Evolutionary conservation across 1,140 invertebrate species (phyloP).

Genomic region (Bradynema listronoti): DNA sequence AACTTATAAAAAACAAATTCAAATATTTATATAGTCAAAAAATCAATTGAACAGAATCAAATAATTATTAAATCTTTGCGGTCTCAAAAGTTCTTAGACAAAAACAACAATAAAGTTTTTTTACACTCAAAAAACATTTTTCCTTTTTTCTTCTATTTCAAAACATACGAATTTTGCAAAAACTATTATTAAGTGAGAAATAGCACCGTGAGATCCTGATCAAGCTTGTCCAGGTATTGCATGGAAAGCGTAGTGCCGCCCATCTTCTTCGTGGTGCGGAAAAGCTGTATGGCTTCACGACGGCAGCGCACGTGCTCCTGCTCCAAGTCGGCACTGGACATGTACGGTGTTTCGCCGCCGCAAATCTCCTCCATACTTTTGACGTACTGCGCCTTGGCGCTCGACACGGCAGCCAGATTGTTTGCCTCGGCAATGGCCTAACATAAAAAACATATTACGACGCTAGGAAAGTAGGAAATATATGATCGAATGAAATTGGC

Average conservation of each 20-base stretch:
- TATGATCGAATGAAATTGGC: slow-evolving; percentile 50
- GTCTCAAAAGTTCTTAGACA: background rate
- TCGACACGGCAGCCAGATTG: slow-evolving; percentile 83
- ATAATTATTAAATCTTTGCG: too few species aligned
- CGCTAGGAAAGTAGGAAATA: background rate
- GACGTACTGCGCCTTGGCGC: slow-evolving; percentile 83
- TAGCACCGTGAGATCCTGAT: slow-evolving; percentile 49
- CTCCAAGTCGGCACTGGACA: slow-evolving; percentile 45
- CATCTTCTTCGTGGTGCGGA: slow-evolving; percentile 54
- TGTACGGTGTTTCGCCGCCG: slow-evolving; percentile 54
- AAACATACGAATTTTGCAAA: slow-evolving; percentile 3
- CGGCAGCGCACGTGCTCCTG: slow-evolving; percentile 42
- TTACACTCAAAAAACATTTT: too few species aligned
- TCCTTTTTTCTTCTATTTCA: too few species aligned
- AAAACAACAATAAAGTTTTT: background rate
- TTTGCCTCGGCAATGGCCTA: slow-evolving; percentile 96
- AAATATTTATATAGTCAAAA: slow-evolving; percentile 2
- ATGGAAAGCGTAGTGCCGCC: slow-evolving; percentile 49
- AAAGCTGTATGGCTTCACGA: slow-evolving; percentile 38
- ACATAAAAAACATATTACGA: slow-evolving; percentile 31
- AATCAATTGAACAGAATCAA: background rate
- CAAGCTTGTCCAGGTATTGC: slow-evolving; percentile 52
- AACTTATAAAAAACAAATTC: slow-evolving; percentile 2
- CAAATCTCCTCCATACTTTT: slow-evolving; percentile 73
- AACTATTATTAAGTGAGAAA: too few species aligned